Evolutionary conservation across 2,113 vertebrate genomes (phyloP).

Genomic region (Agelaius tricolor): DNA sequence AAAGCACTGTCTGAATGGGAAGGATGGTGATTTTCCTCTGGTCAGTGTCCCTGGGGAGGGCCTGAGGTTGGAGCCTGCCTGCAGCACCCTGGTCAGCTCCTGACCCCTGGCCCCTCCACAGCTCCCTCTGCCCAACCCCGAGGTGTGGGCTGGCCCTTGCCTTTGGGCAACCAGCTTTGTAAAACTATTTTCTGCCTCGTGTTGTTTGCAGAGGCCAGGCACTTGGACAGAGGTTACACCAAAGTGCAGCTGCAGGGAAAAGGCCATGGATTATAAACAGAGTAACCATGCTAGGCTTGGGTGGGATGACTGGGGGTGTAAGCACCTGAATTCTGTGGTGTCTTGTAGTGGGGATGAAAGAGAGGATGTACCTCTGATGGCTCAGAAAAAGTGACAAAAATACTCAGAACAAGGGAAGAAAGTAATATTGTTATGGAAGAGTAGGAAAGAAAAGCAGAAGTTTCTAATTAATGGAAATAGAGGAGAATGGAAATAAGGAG

Average conservation of each 20-base stretch:
- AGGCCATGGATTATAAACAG: accelerated
- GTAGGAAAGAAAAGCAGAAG: neutral
- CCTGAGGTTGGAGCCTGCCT: neutral
- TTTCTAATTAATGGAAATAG: neutral
- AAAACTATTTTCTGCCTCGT: neutral
- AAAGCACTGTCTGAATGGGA: accelerated
- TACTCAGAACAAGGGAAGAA: neutral
- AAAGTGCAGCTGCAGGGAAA: neutral
- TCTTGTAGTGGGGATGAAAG: accelerated
- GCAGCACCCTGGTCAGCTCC: conserved; percentile 46
- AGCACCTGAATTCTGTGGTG: neutral
- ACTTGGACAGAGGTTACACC: neutral
- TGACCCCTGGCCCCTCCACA: neutral
- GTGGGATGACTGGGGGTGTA: neutral
- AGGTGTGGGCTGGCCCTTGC: accelerated
- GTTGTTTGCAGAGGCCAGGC: neutral
- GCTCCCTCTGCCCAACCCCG: accelerated
- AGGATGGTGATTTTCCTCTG: neutral
- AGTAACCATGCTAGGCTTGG: accelerated
- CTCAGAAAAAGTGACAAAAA: neutral
- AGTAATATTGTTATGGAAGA: neutral
- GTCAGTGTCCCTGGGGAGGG: accelerated
- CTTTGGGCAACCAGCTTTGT: accelerated
- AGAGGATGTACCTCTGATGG: neutral
- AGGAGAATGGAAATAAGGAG: neutral